Percentiles rank a stretch among this genome's conserved stretches.
These are phyloP conservation scores for Drepana arcuata DNA, from an alignment of 1,140 invertebrate species.

Conservation along the genomic window DNA sequence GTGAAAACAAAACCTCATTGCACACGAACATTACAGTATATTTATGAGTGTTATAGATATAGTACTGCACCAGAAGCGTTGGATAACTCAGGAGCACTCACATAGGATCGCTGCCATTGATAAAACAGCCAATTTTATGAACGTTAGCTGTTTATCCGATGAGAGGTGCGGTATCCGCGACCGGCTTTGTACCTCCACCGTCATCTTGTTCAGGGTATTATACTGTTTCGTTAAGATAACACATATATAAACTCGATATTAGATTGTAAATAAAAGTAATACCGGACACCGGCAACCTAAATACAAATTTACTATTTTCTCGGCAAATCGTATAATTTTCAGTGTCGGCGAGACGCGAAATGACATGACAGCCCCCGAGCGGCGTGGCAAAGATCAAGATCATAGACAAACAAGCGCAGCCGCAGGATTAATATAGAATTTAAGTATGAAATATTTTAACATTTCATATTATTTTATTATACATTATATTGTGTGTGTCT, in stretches of 20 bases:
- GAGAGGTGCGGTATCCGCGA: constrained; percentile 45
- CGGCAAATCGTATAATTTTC: constrained; percentile 29
- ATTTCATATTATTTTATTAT: no score
- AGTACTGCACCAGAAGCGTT: no score
- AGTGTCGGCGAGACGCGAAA: no score
- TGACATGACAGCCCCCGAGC: constrained; percentile 38
- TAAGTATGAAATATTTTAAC: no score
- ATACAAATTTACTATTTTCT: constrained; percentile 15
- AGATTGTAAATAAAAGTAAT: no score
- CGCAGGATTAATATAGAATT: no score
- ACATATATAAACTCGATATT: no score
- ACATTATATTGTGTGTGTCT: no score
- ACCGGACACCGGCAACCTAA: constrained; percentile 62
- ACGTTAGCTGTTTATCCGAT: constrained; percentile 93
- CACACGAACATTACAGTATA: no score
- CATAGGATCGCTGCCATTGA: constrained; percentile 93
- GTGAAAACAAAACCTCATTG: constrained; percentile 9
- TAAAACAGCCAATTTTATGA: constrained; percentile 92
- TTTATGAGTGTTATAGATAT: no score
- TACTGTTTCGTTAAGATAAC: no score
- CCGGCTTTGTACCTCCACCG: constrained; percentile 42
- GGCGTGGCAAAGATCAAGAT: constrained; percentile 61
- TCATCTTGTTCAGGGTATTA: constrained; percentile 39
- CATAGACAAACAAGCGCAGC: no score
- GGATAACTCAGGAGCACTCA: constrained; percentile 75